Percentiles rank a stretch among this genome's conserved stretches.
These are phyloP conservation scores for Hydriomena furcata DNA, from an alignment of 2,888 invertebrate genomes.

Conservation along the genomic window DNA sequence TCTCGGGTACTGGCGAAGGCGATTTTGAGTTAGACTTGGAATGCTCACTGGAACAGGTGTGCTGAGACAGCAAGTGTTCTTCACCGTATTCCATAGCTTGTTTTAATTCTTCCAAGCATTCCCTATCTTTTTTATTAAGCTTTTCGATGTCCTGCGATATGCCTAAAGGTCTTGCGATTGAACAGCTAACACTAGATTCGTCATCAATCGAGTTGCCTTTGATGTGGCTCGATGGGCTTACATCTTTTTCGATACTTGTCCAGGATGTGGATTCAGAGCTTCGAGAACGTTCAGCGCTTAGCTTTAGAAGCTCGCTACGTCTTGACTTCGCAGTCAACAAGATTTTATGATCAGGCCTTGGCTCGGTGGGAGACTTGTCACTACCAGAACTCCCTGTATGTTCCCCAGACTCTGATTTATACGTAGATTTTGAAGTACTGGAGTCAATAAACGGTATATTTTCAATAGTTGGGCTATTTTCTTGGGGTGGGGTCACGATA, in stretches of 20 bases:
- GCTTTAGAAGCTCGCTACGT: constrained; percentile 83
- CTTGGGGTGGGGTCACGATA: constrained; percentile 84
- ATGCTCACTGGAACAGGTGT: constrained; percentile 73
- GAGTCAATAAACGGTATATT: constrained; percentile 77
- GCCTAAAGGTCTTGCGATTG: constrained; percentile 90
- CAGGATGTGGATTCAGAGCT: constrained; percentile 92
- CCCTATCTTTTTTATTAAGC: constrained; percentile 85
- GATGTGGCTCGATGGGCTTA: constrained; percentile 84
- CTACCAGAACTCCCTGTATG: constrained; percentile 75
- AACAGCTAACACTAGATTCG: constrained; percentile 90
- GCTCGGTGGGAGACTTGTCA: constrained; percentile 72
- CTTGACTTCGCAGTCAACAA: constrained; percentile 76
- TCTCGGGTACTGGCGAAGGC: constrained; percentile 67
- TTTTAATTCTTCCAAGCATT: constrained; percentile 84
- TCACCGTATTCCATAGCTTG: constrained; percentile 83
- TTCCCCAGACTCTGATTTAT: constrained; percentile 72
- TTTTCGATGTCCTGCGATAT: constrained; percentile 89
- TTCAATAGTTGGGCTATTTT: constrained; percentile 84
- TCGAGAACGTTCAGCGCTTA: constrained; percentile 89
- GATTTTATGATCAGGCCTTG: constrained; percentile 61
- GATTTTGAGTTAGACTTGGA: constrained; percentile 77
- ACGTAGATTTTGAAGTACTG: constrained; percentile 62
- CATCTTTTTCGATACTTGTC: constrained; percentile 90
- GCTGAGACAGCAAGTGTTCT: constrained; percentile 72
- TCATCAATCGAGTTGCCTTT: constrained; percentile 88